Evolutionary conservation across 2,113 vertebrate genomes (phyloP).

Genomic region (Ia io): DNA sequence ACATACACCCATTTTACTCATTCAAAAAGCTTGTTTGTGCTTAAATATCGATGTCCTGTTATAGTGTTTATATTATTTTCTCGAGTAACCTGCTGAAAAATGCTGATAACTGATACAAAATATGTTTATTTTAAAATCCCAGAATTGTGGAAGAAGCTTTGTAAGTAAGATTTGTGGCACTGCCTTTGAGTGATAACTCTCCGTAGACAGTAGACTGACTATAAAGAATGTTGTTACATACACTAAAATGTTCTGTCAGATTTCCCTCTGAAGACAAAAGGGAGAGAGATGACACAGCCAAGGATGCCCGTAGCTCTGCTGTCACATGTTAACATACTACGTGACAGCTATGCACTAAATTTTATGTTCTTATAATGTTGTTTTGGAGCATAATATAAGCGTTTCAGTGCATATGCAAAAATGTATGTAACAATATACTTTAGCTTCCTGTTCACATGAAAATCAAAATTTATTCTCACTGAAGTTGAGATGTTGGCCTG

Average conservation of each 20-base stretch:
- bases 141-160: conserved; percentile 49
- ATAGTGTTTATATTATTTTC: background rate
- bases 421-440: conserved; percentile 51
- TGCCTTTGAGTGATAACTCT: conserved; percentile 39
- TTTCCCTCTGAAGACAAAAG: background rate
- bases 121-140: conserved; percentile 69
- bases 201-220: background rate
- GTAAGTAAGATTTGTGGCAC: conserved; percentile 60
- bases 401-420: background rate
- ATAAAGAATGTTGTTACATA: conserved; percentile 42
- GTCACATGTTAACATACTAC: accelerated
- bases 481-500: background rate
- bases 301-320: background rate
- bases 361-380: background rate
- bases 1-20: background rate
- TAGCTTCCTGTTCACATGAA: conserved; percentile 62
- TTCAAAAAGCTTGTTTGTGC: background rate
- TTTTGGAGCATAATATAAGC: background rate
- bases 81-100: background rate
- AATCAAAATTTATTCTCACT: conserved; percentile 29
- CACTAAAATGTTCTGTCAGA: background rate
- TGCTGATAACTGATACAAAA: conserved; percentile 6
- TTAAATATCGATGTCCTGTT: background rate
- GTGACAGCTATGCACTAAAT: background rate
- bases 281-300: background rate